These are phyloP conservation scores for Typhlomys cinereus DNA, from an alignment of 2,113 vertebrate species.

Conservation along the genomic window DNA sequence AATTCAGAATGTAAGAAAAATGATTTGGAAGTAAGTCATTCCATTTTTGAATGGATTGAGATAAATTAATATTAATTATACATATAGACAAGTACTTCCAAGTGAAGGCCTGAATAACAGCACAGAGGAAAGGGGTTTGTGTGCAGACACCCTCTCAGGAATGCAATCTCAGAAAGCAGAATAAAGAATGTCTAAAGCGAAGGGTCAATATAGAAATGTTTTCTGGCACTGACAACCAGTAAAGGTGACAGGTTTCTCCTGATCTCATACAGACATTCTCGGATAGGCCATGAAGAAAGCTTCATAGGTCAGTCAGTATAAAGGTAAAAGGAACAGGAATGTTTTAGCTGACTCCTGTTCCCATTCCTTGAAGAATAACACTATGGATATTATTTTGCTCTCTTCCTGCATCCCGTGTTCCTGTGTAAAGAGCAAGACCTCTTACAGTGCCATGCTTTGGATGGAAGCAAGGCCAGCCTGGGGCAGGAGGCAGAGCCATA, in stretches of 20 bases:
- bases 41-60: not conserved
- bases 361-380: not conserved
- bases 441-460: not conserved
- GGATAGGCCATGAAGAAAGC: not conserved
- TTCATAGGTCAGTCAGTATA: not conserved
- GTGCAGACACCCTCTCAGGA: not conserved
- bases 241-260: not conserved
- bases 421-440: not conserved
- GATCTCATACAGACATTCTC: not conserved
- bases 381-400: not conserved
- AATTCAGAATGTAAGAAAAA: conserved; percentile 21
- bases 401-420: not conserved
- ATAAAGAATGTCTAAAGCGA: not conserved
- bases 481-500: not conserved
- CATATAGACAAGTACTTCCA: not conserved
- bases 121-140: not conserved
- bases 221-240: no score
- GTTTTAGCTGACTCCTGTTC: not conserved
- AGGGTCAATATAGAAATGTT: not conserved
- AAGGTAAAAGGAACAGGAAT: not conserved
- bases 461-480: not conserved
- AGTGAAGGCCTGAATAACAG: not conserved
- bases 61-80: conserved; percentile 41
- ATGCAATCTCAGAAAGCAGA: not conserved
- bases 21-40: conserved; percentile 29